Evolutionary conservation across 2,113 vertebrate genomes (phyloP).

Genomic region (Phyllostomus hastatus): DNA sequence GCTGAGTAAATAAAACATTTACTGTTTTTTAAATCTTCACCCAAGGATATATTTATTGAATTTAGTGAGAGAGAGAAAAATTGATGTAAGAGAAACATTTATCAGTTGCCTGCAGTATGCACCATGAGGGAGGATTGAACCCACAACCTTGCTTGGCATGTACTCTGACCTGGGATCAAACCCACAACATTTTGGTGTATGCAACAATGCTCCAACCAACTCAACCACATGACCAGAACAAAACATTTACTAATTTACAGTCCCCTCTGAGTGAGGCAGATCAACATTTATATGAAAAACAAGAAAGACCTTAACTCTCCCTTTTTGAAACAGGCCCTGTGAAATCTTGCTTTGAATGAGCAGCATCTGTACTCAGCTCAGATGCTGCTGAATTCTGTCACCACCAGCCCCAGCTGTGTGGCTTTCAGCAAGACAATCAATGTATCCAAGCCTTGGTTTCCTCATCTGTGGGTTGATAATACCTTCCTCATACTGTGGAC

Average conservation of each 20-base stretch:
- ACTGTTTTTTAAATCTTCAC: neutral
- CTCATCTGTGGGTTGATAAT: neutral
- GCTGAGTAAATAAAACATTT: neutral
- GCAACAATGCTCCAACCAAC: no score
- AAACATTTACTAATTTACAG: no score
- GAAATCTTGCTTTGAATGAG: neutral
- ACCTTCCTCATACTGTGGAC: neutral
- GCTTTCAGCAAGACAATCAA: neutral
- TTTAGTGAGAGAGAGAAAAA: no score
- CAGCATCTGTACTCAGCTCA: neutral
- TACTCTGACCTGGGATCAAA: no score
- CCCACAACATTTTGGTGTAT: no score
- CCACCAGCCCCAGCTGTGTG: neutral
- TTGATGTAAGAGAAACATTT: no score
- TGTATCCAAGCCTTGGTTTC: neutral
- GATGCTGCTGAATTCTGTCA: neutral
- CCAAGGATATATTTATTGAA: no score
- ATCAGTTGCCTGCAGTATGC: no score
- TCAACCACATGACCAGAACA: no score
- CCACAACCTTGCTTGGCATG: no score
- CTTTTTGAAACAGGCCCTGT: neutral
- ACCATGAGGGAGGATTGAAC: no score
- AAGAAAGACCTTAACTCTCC: neutral
- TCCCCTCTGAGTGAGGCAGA: neutral
- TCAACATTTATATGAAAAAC: neutral